Percentiles rank a stretch among this genome's conserved stretches.
These are phyloP conservation scores for Anagrus nilaparvatae DNA, from an alignment of 1,140 invertebrate species.

Conservation along the genomic window DNA sequence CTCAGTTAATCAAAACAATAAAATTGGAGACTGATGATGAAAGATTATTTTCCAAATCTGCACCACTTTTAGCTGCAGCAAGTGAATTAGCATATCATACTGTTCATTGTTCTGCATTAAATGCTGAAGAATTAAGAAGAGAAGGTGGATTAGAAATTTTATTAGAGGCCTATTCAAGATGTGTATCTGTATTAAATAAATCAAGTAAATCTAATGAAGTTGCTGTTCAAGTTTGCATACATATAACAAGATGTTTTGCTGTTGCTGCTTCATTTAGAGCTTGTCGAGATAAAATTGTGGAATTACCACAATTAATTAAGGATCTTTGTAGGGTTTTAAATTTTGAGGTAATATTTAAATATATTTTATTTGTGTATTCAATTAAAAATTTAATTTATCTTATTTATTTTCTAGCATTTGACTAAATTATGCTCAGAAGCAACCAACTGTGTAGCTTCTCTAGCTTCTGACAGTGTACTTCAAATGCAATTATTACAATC, in stretches of 20 bases:
- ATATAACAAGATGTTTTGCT: slow-evolving; percentile 85
- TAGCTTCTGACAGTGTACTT: slow-evolving; percentile 68
- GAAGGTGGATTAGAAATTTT: slow-evolving; percentile 86
- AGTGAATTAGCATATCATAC: slow-evolving; percentile 94
- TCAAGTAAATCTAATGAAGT: slow-evolving; percentile 71
- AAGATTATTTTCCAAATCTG: slow-evolving; percentile 80
- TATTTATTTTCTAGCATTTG: slow-evolving; percentile 53
- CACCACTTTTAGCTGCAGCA: slow-evolving; percentile 77
- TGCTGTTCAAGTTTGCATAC: slow-evolving; percentile 84
- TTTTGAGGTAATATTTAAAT: slow-evolving; percentile 62
- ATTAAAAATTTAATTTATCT: slow-evolving; percentile 11
- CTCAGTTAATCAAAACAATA: slow-evolving; percentile 93
- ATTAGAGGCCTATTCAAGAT: slow-evolving; percentile 81
- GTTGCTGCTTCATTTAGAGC: slow-evolving; percentile 89
- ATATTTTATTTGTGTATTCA: background rate
- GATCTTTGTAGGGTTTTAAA: slow-evolving; percentile 85
- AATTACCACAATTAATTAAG: slow-evolving; percentile 74
- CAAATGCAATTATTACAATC: slow-evolving; percentile 86
- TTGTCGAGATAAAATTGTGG: slow-evolving; percentile 80
- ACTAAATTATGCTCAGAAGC: slow-evolving; percentile 69
- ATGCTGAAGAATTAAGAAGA: slow-evolving; percentile 92
- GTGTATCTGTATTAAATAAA: slow-evolving; percentile 76
- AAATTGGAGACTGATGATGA: slow-evolving; percentile 89
- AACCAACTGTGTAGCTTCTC: slow-evolving; percentile 74
- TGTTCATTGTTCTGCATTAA: slow-evolving; percentile 90